Evolutionary conservation across 2,113 vertebrate genomes (phyloP), one percentile per base, ranked within the genome.

Genomic region (Barnardius zonarius): DNA sequence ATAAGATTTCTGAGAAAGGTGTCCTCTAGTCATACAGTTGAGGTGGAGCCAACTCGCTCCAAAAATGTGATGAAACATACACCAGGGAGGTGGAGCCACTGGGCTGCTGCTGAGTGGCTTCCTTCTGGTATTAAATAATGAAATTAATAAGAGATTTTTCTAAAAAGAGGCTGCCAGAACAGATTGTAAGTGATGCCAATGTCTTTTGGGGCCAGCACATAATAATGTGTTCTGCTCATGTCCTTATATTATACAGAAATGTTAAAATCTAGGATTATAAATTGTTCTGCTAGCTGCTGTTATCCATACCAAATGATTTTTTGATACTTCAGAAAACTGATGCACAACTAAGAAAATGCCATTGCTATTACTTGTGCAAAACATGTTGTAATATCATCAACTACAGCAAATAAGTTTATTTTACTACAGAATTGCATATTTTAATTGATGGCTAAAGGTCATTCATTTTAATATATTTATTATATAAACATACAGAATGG

Each of bases 221-320:
- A 46, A 57, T 52, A 68, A 33, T 0, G 6, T 72, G 33, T 72
- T 88, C 84, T 74, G 51, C 25, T 74, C n/a, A 39, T 83, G 49
- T 63, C 23, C 41, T 94, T 85, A 33, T 74, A 46, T 92, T 90
- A 55, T 28, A 46, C 3, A 7, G 48, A 27, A 5, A 24, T 55
- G 87, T 67, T 86, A 70, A 90, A 88, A 93, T 90, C 35, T 64
- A 63, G 55, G 39, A 75, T 86, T 88, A 74, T 48, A 81, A 92
- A 83, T 92, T 75, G 10, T 74, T 77, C 18, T 92, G 20, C 35
- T 77, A 33, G n/a, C 7, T 0, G 3, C 77, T 67, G 61, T 86
- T 94, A 86, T 63, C 33, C 64, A 35, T 31, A 24, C 46, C 80
- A 63, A 90, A 78, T 86, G 9, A 86, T 83, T 92, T 90, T 24